A percentile compares a stretch with the other conserved stretches of the same genome.
phyloP scores from a whole-genome alignment of 2,113 vertebrate species.

The Pterocles gutturalis region DNA sequence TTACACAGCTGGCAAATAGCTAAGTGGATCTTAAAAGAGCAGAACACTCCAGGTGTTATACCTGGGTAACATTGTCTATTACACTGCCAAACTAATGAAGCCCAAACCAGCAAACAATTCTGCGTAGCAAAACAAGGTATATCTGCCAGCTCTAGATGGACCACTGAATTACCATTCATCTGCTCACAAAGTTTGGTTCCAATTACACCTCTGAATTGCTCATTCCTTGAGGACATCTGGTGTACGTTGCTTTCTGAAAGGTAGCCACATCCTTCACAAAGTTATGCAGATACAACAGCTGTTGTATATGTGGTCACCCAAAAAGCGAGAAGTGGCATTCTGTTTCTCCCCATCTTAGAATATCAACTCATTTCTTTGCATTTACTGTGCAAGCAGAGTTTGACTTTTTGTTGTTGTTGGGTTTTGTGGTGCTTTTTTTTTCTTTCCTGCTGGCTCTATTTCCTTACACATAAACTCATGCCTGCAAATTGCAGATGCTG shows the following conservation, averaged over 20 bases:
- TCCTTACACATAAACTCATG: background rate
- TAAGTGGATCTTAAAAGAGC: background rate
- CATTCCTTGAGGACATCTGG: conserved; percentile 37
- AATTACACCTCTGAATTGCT: conserved; percentile 33
- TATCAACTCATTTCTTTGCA: background rate
- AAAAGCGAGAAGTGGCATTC: background rate
- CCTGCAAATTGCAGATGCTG: background rate
- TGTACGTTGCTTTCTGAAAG: conserved; percentile 36
- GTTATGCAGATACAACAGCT: conserved; percentile 9
- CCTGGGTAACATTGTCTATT: background rate
- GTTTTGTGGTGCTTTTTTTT: background rate
- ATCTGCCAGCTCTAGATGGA: background rate
- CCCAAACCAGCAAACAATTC: background rate
- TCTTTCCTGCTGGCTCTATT: background rate
- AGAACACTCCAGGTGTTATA: background rate
- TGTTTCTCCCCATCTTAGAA: background rate
- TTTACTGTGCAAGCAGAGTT: background rate
- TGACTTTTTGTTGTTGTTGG: background rate
- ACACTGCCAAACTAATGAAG: background rate
- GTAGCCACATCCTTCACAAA: conserved; percentile 1
- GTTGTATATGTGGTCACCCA: background rate
- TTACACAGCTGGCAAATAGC: background rate
- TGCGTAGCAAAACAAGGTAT: background rate
- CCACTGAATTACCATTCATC: background rate
- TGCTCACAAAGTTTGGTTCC: background rate